These are phyloP conservation scores for Carapus acus DNA, from an alignment of 2,797 vertebrate species.

Conservation along the genomic window DNA sequence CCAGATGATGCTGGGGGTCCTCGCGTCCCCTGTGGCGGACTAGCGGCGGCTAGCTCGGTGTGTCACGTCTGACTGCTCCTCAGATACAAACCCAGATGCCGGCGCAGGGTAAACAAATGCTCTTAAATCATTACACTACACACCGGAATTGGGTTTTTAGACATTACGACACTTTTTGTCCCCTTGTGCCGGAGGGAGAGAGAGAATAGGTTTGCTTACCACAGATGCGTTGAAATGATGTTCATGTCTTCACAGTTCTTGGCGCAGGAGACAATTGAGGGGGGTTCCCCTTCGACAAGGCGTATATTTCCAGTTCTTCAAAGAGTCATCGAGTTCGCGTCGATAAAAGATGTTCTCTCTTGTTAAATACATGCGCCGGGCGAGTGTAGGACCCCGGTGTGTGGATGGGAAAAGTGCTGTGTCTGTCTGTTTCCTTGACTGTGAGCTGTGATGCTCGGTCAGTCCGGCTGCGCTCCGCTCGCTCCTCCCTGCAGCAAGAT, in stretches of 20 bases:
- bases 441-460: constrained; percentile 71
- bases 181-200: not conserved
- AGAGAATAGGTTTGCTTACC: constrained; percentile 55
- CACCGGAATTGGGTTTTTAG: not conserved
- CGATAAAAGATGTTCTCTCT: constrained; percentile 9
- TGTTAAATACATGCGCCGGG: not conserved
- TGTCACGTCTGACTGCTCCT: constrained; percentile 56
- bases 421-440: constrained; percentile 70
- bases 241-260: constrained; percentile 70
- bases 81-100: constrained; percentile 54
- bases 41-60: constrained; percentile 35
- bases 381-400: constrained; percentile 24
- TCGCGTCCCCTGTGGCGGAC: constrained; percentile 8
- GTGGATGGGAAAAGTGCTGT: constrained; percentile 62
- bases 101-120: constrained; percentile 12
- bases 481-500: constrained; percentile 82
- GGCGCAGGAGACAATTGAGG: constrained; percentile 74
- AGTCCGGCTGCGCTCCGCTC: constrained; percentile 60
- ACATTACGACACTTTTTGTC: not conserved
- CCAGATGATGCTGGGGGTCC: constrained; percentile 15
- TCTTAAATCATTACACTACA: not conserved
- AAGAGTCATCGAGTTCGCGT: constrained; percentile 25
- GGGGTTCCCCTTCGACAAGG: constrained; percentile 52
- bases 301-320: constrained; percentile 40
- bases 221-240: constrained; percentile 61